Conservation (phyloP, 1,140 invertebrate genomes). For the Heliconius nattereri region DNA sequence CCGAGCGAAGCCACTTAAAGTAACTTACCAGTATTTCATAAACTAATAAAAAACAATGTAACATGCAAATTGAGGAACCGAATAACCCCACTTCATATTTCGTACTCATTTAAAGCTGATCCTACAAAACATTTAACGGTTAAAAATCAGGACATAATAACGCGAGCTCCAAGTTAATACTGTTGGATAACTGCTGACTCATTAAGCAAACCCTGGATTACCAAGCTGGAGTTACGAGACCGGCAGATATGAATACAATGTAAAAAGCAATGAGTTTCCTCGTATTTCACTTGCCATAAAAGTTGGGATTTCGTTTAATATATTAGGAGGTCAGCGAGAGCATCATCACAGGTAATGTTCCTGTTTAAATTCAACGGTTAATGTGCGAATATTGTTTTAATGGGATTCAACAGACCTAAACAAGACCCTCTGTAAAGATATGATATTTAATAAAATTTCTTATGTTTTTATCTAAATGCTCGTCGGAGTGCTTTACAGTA, state of each 20-base stretch:
- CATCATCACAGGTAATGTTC: slow-evolving; percentile 68
- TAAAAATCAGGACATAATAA: slow-evolving; percentile 51
- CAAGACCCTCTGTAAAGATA: slow-evolving; percentile 12
- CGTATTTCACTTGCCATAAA: slow-evolving; percentile 69
- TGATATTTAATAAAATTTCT: slow-evolving; percentile 16
- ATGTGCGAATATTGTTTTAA: slow-evolving; percentile 12
- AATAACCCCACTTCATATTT: slow-evolving; percentile 5
- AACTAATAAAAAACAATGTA: slow-evolving; percentile 8
- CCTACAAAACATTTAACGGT: slow-evolving; percentile 14
- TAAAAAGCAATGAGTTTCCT: slow-evolving; percentile 68
- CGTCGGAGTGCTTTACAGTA: neutral
- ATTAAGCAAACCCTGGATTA: slow-evolving; percentile 71
- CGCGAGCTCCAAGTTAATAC: slow-evolving; percentile 56
- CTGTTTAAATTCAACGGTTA: slow-evolving; percentile 54
- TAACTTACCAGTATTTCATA: neutral
- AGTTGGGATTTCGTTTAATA: slow-evolving; percentile 64
- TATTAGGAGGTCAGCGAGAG: slow-evolving; percentile 69
- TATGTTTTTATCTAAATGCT: slow-evolving; percentile 9
- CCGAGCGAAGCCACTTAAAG: neutral
- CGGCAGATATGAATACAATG: slow-evolving; percentile 69
- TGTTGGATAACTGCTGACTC: slow-evolving; percentile 58
- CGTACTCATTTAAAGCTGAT: neutral
- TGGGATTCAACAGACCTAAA: slow-evolving; percentile 17
- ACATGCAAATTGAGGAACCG: neutral
- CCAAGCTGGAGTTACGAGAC: slow-evolving; percentile 69